Base-by-base conservation (phyloP, 2,888 invertebrate species). In the Cryptocephalus moraei region DNA sequence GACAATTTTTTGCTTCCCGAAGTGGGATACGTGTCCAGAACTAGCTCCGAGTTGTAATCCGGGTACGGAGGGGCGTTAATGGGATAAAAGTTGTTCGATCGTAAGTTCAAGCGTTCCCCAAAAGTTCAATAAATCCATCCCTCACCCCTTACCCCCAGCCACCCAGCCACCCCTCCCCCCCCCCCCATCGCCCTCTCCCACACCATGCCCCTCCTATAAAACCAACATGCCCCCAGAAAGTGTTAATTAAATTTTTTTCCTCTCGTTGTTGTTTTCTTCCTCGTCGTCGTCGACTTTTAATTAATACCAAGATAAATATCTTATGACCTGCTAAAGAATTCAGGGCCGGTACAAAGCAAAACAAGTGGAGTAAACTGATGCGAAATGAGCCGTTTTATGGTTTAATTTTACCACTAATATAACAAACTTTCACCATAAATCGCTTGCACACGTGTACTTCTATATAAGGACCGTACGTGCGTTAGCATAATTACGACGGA, bases 331-430 rank as follows among this genome's bases (percentile, higher is more conserved):
- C 53, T 58, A 57, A 55, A 56, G 56, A 59, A 58, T 58, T 58
- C 53, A 52, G 50, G 39, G 44, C 45, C 49, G 46, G 43, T 38
- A 11, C 36, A 49, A 57, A 56, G 56, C 56, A 58, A 60, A 60
- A 60, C 57, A 56, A 55, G 56, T 49, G 11, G 50, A 44, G 51
- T 50, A 57, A 57, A 58, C 57, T 57, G 36, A 36, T 36, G 53
- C 54, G 52, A 55, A 59, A 60, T 58, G 55, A 58, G 56, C 52
- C 58, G 55, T 60, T 62, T 61, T 61, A 61, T 56, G 58, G 60
- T 59, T 61, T 62, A 62, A 62, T 62, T 55, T 60, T 55, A 53
- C 57, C 60, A 56, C 59, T 61, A 59, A 60, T 62, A 60, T 54
- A 59, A 61, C 60, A 58, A 11, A 62, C 53, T 62, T 62, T 54